Percentiles rank a stretch among this genome's conserved stretches.
phyloP scores from a whole-genome alignment of 2,113 vertebrate species.

The Anolis carolinensis region DNA sequence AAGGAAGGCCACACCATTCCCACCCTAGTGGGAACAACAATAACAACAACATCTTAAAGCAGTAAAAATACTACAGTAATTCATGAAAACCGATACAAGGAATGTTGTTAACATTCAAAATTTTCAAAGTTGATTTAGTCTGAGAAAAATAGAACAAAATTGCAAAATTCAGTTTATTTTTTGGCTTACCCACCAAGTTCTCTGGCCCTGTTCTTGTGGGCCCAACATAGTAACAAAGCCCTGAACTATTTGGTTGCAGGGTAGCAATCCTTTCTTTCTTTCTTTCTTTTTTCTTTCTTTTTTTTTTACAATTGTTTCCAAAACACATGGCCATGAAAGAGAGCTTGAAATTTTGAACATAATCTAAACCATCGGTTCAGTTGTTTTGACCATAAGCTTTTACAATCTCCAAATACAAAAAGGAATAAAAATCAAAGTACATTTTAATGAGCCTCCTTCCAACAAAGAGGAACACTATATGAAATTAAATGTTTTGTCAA shows the following conservation, averaged over 20 bases:
- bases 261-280: no score
- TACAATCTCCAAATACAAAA: not conserved
- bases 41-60: not conserved
- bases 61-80: not conserved
- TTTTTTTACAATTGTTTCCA: slow-evolving; percentile 10
- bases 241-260: not conserved
- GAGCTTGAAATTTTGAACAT: slow-evolving; percentile 1
- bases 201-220: not conserved
- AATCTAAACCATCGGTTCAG: slow-evolving; percentile 15
- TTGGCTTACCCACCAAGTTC: not conserved
- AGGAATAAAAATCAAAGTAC: slow-evolving; percentile 5
- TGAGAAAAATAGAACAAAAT: not conserved
- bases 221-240: not conserved
- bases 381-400: not conserved
- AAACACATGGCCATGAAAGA: not conserved
- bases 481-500: not conserved
- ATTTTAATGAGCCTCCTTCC: not conserved
- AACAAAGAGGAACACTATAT: not conserved
- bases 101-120: not conserved
- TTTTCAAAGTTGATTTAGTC: not conserved
- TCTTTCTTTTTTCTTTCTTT: no score
- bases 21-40: not conserved
- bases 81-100: not conserved
- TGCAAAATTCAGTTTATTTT: not conserved
- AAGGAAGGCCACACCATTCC: no score